Evolutionary conservation across 1,140 invertebrate genomes (phyloP).

Genomic region (Calliphora vicina): DNA sequence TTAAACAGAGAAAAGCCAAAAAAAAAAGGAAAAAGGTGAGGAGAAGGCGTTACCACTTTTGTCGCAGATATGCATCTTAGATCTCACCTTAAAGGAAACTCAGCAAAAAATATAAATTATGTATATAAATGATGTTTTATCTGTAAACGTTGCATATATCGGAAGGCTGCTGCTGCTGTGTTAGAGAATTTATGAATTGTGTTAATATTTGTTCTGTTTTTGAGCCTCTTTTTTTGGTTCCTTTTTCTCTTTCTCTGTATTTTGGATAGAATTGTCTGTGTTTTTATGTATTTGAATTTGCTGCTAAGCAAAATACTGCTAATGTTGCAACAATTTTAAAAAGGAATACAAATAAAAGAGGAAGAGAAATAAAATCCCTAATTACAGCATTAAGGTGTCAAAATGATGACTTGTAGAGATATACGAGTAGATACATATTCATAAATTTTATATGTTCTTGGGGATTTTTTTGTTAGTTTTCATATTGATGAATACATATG

Average conservation of each 20-base stretch:
- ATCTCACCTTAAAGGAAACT: slow-evolving; percentile 9
- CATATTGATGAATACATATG: too few relatives aligned
- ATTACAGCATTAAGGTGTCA: slow-evolving; percentile 62
- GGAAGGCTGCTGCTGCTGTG: neutral
- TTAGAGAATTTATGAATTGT: neutral
- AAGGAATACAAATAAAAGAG: too few relatives aligned
- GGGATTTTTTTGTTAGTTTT: too few relatives aligned
- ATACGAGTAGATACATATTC: neutral
- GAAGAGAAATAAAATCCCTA: slow-evolving; percentile 54
- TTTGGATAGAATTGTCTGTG: neutral
- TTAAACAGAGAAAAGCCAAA: neutral
- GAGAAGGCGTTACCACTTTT: slow-evolving; percentile 29
- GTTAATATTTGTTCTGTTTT: slow-evolving; percentile 19
- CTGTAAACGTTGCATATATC: too few relatives aligned
- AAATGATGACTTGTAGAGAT: slow-evolving; percentile 41
- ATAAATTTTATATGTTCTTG: too few relatives aligned
- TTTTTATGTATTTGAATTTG: neutral
- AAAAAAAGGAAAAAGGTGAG: slow-evolving; percentile 2
- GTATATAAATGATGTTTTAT: neutral
- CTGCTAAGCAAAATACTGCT: slow-evolving; percentile 7
- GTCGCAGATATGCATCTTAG: slow-evolving; percentile 19
- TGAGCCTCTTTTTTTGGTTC: neutral
- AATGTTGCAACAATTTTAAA: slow-evolving; percentile 36
- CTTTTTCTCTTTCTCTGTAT: neutral
- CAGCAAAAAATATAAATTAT: neutral